A percentile compares a stretch with the other conserved stretches of the same genome.
These are phyloP conservation scores for Axis porcinus DNA, from an alignment of 2,113 vertebrate genomes.

Conservation along the genomic window DNA sequence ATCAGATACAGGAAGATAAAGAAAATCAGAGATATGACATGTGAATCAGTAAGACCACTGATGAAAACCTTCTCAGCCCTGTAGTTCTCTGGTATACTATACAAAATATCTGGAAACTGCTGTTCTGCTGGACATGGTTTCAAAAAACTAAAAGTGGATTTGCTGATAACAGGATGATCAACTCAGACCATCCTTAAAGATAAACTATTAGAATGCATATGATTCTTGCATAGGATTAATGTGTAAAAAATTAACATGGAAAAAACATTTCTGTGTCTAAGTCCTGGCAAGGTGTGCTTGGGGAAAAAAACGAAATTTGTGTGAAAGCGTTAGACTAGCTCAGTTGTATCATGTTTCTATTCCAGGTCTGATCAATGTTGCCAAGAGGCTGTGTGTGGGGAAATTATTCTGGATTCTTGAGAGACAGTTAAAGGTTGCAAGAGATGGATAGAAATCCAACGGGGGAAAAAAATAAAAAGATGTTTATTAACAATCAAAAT, in stretches of 20 bases:
- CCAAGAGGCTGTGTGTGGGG: not conserved
- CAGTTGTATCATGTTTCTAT: not conserved
- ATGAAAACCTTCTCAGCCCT: not conserved
- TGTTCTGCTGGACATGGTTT: not conserved
- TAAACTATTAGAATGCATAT: not conserved
- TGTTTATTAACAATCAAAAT: not conserved
- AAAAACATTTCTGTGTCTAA: not conserved
- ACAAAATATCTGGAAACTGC: not conserved
- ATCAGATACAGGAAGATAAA: not conserved
- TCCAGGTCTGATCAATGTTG: not conserved
- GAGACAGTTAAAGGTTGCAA: not conserved
- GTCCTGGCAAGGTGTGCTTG: not conserved
- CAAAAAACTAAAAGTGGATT: not conserved
- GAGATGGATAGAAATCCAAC: not conserved
- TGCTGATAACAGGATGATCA: not conserved
- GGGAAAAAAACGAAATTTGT: not conserved
- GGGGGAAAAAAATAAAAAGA: not conserved
- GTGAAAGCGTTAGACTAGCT: not conserved
- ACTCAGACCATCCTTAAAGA: not conserved
- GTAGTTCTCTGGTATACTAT: not conserved
- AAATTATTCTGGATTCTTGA: not conserved
- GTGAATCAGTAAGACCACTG: not conserved
- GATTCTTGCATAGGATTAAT: not conserved
- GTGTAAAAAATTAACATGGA: not conserved
- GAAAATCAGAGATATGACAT: not conserved